phyloP scores from a whole-genome alignment of 2,797 vertebrate species.

The Notamacropus eugenii region DNA sequence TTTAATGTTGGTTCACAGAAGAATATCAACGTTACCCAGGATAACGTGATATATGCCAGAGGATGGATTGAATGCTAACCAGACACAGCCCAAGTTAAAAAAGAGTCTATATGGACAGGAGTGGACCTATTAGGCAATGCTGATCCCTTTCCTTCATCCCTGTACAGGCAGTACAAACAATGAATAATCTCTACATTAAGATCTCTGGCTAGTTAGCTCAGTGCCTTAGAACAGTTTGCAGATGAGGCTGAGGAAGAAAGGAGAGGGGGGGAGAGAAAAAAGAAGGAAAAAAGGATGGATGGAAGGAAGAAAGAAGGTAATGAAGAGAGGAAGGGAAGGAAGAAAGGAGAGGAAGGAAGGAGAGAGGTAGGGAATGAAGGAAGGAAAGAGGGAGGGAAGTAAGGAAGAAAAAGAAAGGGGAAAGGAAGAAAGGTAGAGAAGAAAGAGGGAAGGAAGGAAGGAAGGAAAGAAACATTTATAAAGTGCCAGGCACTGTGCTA shows the following conservation, averaged over 20 bases:
- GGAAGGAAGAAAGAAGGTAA: no score
- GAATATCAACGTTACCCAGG: not conserved
- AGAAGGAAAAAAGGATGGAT: no score
- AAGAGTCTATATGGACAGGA: not conserved
- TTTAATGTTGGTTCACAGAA: not conserved
- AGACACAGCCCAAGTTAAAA: not conserved
- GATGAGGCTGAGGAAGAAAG: not conserved
- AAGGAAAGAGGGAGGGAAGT: not conserved
- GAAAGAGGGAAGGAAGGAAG: no score
- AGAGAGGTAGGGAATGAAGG: rapidly evolving
- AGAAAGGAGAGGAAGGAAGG: not conserved
- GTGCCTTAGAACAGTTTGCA: not conserved
- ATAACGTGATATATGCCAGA: not conserved
- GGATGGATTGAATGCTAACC: not conserved
- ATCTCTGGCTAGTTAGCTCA: not conserved
- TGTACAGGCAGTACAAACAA: not conserved
- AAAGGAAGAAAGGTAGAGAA: no score
- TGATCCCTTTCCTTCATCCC: not conserved
- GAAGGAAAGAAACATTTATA: not conserved
- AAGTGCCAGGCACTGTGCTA: not conserved
- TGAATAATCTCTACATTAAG: not conserved
- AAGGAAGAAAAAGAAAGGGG: rapidly evolving
- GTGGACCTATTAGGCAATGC: not conserved
- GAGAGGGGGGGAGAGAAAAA: no score
- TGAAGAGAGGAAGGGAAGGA: not conserved